Evolutionary conservation across 2,113 vertebrate species (phyloP).

Genomic region (Thalassoma bifasciatum): DNA sequence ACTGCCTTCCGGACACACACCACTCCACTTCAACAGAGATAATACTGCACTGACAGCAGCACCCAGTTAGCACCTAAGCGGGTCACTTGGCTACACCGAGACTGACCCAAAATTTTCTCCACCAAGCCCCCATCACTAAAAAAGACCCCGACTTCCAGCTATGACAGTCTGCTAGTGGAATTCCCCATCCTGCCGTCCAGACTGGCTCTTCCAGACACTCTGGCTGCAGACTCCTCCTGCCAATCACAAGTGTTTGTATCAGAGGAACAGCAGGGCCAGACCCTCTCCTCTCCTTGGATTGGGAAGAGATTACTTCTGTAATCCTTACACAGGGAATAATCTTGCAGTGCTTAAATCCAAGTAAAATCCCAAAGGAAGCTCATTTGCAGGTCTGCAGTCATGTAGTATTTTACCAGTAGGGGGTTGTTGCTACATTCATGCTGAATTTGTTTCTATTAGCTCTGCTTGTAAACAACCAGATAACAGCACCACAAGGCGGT

Average conservation of each 20-base stretch:
- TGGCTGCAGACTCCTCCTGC: slow-evolving; percentile 50
- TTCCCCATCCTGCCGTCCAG: slow-evolving; percentile 53
- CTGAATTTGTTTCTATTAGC: slow-evolving; percentile 57
- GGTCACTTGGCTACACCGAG: slow-evolving; percentile 48
- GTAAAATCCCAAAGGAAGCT: slow-evolving; percentile 64
- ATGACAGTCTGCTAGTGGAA: slow-evolving; percentile 58
- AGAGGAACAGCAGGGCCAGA: slow-evolving; percentile 56
- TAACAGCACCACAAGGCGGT: slow-evolving; percentile 12
- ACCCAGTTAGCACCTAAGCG: slow-evolving; percentile 42
- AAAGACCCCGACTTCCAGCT: slow-evolving; percentile 69
- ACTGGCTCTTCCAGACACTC: slow-evolving; percentile 53
- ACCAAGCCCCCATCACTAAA: slow-evolving; percentile 45
- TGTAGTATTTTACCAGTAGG: slow-evolving; percentile 27
- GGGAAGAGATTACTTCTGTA: slow-evolving; percentile 68
- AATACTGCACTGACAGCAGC: slow-evolving; percentile 47
- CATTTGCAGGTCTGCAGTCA: slow-evolving; percentile 59
- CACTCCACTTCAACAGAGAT: slow-evolving; percentile 63
- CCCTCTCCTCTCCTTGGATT: slow-evolving; percentile 67
- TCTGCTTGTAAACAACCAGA: slow-evolving; percentile 41
- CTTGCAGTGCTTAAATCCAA: slow-evolving; percentile 70
- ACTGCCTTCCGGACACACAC: slow-evolving; percentile 73
- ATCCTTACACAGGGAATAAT: slow-evolving; percentile 72
- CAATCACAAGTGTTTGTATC: slow-evolving; percentile 55
- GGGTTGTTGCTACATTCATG: slow-evolving; percentile 60
- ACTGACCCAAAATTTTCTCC: slow-evolving; percentile 37